These are phyloP conservation scores for Drosophila birchii DNA, from an alignment of 2,888 invertebrate species.

Conservation along the genomic window DNA sequence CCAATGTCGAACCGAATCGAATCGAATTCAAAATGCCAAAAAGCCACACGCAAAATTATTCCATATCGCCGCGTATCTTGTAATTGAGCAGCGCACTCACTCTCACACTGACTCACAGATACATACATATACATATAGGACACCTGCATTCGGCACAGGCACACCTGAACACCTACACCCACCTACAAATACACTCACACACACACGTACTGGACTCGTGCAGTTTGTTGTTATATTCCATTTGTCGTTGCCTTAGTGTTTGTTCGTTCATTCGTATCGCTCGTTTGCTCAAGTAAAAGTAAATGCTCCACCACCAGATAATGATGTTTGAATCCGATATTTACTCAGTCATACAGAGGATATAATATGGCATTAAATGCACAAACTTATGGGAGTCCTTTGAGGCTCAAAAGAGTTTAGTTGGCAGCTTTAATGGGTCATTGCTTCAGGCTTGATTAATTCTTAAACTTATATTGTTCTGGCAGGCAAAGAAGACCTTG, in stretches of 20 bases:
- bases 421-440: neutral
- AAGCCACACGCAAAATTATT: constrained; percentile 49
- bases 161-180: constrained; percentile 31
- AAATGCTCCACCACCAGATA: constrained; percentile 22
- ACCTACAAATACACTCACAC: constrained; percentile 20
- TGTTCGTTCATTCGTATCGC: constrained; percentile 59
- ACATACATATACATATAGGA: constrained; percentile 3
- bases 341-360: constrained; percentile 1
- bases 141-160: constrained; percentile 45
- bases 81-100: constrained; percentile 42
- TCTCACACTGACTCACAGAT: constrained; percentile 16
- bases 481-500: neutral
- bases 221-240: constrained; percentile 63
- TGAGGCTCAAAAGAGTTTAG: neutral
- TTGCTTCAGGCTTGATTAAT: neutral
- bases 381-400: neutral
- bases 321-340: constrained; percentile 1
- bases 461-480: neutral
- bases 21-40: constrained; percentile 44
- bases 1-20: constrained; percentile 41
- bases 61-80: constrained; percentile 56
- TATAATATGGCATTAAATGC: neutral
- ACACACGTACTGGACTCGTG: constrained; percentile 47
- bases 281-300: constrained; percentile 56
- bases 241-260: constrained; percentile 61